phyloP scores from a whole-genome alignment of 2,888 invertebrate genomes.

The Drosophila neutralis region DNA sequence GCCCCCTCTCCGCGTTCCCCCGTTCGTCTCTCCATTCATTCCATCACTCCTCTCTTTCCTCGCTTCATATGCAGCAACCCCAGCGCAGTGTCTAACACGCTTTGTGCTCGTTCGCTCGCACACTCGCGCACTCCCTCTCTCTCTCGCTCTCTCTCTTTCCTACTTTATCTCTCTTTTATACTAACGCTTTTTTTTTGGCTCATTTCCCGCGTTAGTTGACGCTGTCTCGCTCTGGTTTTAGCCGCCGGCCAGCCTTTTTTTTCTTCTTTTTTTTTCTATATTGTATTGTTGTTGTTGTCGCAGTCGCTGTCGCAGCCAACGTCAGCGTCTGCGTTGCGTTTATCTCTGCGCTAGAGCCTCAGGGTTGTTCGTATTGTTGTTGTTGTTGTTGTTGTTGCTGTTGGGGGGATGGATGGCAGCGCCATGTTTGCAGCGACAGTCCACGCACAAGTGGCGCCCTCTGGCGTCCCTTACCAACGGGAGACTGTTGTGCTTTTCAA shows the following conservation, averaged over 20 bases:
- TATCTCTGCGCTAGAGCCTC: conserved; percentile 71
- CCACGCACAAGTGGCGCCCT: conserved; percentile 66
- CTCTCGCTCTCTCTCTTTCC: background rate
- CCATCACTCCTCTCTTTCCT: background rate
- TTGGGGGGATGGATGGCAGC: conserved; percentile 22
- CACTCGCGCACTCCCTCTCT: conserved; percentile 8
- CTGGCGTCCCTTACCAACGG: conserved; percentile 46
- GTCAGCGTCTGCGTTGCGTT: conserved; percentile 52
- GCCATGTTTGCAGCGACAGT: conserved; percentile 65
- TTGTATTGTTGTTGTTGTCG: conserved; percentile 36
- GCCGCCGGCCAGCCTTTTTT: conserved; percentile 53
- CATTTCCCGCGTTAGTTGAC: conserved; percentile 47
- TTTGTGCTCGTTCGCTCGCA: conserved; percentile 21
- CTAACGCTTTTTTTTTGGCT: conserved; percentile 20
- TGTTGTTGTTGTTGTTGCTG: conserved; percentile 10
- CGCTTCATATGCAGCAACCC: conserved; percentile 35
- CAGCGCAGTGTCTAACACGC: conserved; percentile 27
- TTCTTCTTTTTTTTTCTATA: conserved; percentile 9
- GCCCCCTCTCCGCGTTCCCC: background rate
- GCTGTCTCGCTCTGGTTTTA: conserved; percentile 63
- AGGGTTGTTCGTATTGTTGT: conserved; percentile 49
- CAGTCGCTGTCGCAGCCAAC: conserved; percentile 35
- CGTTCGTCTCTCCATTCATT: conserved; percentile 12
- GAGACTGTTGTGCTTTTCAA: conserved; percentile 47
- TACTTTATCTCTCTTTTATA: conserved; percentile 6